Conservation (phyloP, 1,140 invertebrate species). For the Stegodyphus mimosarum region DNA sequence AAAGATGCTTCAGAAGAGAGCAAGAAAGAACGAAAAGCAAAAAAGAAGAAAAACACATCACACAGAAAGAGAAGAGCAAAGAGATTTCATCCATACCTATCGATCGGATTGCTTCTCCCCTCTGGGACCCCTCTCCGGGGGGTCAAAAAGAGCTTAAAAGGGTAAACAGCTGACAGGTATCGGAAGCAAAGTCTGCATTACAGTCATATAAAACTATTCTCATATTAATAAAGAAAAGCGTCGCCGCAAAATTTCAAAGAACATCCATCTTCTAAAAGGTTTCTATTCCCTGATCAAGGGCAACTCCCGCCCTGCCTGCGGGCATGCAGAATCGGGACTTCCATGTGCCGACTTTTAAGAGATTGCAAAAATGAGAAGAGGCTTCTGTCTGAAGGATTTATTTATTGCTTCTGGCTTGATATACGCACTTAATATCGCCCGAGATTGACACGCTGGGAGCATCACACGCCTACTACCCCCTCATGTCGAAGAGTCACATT, state of each 20-base stretch:
- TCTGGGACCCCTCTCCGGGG: conserved; percentile 11
- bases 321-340: neutral
- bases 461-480: neutral
- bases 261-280: conserved; percentile 56
- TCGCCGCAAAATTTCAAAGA: conserved; percentile 57
- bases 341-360: conserved; percentile 48
- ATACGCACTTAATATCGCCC: conserved; percentile 47
- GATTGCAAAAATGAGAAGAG: conserved; percentile 45
- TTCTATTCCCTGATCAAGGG: conserved; percentile 55
- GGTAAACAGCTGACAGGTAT: conserved; percentile 56
- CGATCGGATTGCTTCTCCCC: conserved; percentile 18
- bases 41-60: neutral
- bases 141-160: conserved; percentile 57
- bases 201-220: conserved; percentile 49
- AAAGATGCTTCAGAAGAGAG: conserved; percentile 18
- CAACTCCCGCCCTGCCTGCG: conserved; percentile 22
- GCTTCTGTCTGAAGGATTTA: conserved; percentile 50
- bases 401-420: conserved; percentile 57
- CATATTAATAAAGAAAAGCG: conserved; percentile 58
- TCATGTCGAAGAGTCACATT: neutral
- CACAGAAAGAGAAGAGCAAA: neutral
- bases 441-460: conserved; percentile 34
- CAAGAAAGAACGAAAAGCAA: neutral
- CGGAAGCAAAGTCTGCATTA: conserved; percentile 25
- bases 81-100: conserved; percentile 38